Evolutionary conservation across 2,113 vertebrate genomes (phyloP).

Genomic region (Rousettus leschenaultii): DNA sequence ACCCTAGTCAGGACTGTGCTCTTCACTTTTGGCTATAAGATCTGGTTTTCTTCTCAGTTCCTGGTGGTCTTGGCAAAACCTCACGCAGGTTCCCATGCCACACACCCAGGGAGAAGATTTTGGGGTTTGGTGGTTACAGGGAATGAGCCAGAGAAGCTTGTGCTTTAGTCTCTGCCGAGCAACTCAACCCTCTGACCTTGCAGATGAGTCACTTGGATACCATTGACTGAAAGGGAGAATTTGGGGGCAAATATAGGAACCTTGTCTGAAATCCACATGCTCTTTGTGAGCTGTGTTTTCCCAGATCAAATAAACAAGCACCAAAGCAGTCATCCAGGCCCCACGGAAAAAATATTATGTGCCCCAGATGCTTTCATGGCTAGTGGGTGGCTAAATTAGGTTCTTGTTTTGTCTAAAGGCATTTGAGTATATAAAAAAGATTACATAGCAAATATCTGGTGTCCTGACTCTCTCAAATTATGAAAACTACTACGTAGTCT

Average conservation of each 20-base stretch:
- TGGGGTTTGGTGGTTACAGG: slow-evolving; percentile 61
- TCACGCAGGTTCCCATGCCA: slow-evolving; percentile 44
- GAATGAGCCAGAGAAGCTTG: slow-evolving; percentile 55
- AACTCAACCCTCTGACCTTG: slow-evolving; percentile 68
- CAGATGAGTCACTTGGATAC: slow-evolving; percentile 62
- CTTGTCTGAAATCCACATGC: slow-evolving; percentile 62
- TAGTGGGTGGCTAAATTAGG: slow-evolving; percentile 66
- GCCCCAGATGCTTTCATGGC: slow-evolving; percentile 64
- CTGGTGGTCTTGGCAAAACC: slow-evolving; percentile 57
- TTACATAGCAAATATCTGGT: slow-evolving; percentile 61
- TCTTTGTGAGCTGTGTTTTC: slow-evolving; percentile 68
- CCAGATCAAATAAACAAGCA: slow-evolving; percentile 73
- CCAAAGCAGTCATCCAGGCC: slow-evolving; percentile 46
- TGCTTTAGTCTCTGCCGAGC: slow-evolving; percentile 60
- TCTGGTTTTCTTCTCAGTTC: slow-evolving; percentile 66
- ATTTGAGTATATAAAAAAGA: slow-evolving; percentile 63
- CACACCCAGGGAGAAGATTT: slow-evolving; percentile 40
- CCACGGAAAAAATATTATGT: slow-evolving; percentile 66
- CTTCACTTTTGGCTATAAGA: slow-evolving; percentile 42
- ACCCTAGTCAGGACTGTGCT: not conserved
- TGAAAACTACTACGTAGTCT: slow-evolving; percentile 61
- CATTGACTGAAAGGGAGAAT: slow-evolving; percentile 73
- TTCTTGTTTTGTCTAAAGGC: slow-evolving; percentile 74
- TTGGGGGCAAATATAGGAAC: slow-evolving; percentile 69
- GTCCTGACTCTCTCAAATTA: slow-evolving; percentile 58